Conservation (phyloP, 2,888 invertebrate species). For the Oscheius sp. region DNA sequence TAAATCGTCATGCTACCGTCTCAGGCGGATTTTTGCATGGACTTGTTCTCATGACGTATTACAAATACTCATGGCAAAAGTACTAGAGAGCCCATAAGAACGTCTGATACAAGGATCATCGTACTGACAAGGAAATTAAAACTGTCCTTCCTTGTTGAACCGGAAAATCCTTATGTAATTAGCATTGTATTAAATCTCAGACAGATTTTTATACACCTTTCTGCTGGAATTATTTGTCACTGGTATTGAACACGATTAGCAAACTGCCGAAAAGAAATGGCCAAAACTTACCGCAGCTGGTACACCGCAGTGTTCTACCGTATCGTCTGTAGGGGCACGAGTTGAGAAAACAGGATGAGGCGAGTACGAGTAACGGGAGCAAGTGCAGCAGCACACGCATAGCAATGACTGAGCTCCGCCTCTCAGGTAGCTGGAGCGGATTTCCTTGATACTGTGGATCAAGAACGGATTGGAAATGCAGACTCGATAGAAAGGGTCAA, state of each 20-base stretch:
- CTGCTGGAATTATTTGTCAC: no score
- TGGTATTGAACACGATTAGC: no score
- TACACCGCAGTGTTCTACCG: constrained; percentile 58
- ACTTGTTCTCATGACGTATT: no score
- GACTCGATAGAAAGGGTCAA: no score
- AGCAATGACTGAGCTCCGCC: constrained; percentile 31
- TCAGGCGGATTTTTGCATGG: no score
- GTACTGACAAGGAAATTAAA: no score
- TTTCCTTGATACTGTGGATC: constrained; percentile 24
- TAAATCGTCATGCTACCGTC: no score
- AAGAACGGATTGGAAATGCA: not conserved
- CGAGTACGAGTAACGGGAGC: constrained; percentile 11
- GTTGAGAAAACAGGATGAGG: constrained; percentile 64
- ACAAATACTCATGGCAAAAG: not conserved
- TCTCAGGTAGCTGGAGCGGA: constrained; percentile 17
- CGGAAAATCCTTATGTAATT: no score
- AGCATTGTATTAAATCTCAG: no score
- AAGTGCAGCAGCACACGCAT: constrained; percentile 31
- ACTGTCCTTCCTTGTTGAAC: no score
- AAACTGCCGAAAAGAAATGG: not conserved
- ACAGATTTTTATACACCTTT: no score
- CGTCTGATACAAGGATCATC: not conserved
- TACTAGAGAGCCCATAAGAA: not conserved
- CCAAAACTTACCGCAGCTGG: constrained; percentile 52
- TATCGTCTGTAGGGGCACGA: constrained; percentile 70